These are phyloP conservation scores for Perizoma affinitatum DNA, from an alignment of 2,888 invertebrate genomes.

Conservation along the genomic window DNA sequence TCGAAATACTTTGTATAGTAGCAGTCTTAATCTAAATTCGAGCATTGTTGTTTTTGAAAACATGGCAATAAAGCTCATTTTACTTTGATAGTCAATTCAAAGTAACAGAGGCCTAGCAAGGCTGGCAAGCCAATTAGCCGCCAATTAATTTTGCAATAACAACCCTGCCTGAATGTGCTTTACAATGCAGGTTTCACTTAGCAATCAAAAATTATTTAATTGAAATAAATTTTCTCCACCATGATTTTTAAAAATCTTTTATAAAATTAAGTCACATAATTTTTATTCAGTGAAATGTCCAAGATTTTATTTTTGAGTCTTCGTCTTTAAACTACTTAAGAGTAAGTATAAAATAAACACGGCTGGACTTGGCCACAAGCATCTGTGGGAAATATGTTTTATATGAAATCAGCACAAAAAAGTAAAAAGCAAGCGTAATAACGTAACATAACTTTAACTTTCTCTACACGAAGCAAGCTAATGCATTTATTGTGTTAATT, in stretches of 20 bases:
- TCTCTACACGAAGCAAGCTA: conserved; percentile 30
- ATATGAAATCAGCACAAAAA: neutral
- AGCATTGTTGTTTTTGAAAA: no score
- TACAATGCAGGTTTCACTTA: conserved; percentile 28
- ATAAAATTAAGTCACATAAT: no score
- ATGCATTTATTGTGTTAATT: conserved; percentile 61
- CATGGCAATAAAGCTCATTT: conserved; percentile 4
- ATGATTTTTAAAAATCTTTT: no score
- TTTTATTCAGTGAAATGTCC: no score
- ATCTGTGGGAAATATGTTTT: no score
- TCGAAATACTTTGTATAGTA: no score
- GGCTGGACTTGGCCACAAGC: no score
- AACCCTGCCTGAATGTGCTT: conserved; percentile 19
- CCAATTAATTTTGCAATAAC: conserved; percentile 52
- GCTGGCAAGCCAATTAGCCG: conserved; percentile 73
- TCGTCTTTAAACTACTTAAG: no score
- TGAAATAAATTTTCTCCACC: conserved; percentile 5
- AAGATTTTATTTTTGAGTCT: no score
- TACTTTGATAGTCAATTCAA: neutral
- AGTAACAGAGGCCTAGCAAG: conserved; percentile 50
- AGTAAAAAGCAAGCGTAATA: neutral
- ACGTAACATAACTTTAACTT: neutral
- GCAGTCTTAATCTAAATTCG: no score
- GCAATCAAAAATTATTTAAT: conserved; percentile 29
- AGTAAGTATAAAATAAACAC: no score